Evolutionary conservation across 2,797 vertebrate genomes (phyloP), one percentile per base, ranked within the genome.

Genomic region (Gymnothorax javanicus): DNA sequence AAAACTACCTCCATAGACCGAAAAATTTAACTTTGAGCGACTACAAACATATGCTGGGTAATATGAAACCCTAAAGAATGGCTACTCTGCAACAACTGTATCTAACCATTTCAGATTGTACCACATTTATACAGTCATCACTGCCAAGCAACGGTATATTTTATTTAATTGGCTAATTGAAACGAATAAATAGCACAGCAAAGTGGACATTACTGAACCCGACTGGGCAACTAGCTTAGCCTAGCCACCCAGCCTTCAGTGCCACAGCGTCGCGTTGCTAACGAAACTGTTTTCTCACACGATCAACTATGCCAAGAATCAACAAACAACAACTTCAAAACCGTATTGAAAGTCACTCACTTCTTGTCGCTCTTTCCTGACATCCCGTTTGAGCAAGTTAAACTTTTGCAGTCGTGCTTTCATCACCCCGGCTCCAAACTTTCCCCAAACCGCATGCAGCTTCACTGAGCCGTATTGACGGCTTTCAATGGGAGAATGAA

Each of bases 321-420:
- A 54, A 54, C 50, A 9, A 9, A 57, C 43, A 81, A 23, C 17
- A 64, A 67, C n/a, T 82, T 27, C 2, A 20, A 83, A 50, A 83
- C 27, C 50, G 3, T 23, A 12, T 27, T 11, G 73, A 4, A 23
- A n/a, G 59, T 12, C 89, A 96, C 96, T 96, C 87, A 97, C 96
- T 91, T 94, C 91, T 90, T 95, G 95, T 87, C 94, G 91, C 13
- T 96, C 95, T 86, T 92, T 94, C 89, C 94, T 95, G 83, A 62
- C 86, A 93, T 95, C 95, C 77, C 94, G 89, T 69, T 94, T 93
- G 89, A 97, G 95, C 89, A 97, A 92, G 91, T 94, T 96, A 84
- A 96, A 89, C 73, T 94, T 95, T 90, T 97, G 94, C 71, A 97
- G 93, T 2, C 94, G 91, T 87, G 96, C 95, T 94, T 93, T 97